Conservation (phyloP, 2,113 vertebrate species). For the Ammodytes marinus region DNA sequence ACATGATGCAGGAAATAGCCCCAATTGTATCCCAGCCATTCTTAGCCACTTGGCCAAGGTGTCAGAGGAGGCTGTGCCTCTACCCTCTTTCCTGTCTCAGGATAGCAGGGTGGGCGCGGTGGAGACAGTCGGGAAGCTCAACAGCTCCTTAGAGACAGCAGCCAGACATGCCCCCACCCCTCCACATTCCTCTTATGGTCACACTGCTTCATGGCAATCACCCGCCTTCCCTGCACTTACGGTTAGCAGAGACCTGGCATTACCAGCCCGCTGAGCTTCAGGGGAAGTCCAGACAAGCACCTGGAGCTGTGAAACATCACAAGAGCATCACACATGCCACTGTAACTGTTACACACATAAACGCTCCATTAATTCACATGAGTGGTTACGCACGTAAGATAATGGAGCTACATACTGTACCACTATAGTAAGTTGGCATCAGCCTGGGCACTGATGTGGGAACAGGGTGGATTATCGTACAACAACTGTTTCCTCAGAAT, state of each 20-base stretch:
- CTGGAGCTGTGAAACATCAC: slow-evolving; percentile 22
- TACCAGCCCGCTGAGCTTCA: background rate
- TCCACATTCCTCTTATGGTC: slow-evolving; percentile 59
- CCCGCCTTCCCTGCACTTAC: background rate
- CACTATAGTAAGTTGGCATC: slow-evolving; percentile 7
- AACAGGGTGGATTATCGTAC: slow-evolving; percentile 19
- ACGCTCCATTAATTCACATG: background rate
- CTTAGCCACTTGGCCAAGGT: slow-evolving; percentile 25
- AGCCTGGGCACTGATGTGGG: background rate
- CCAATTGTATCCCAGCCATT: slow-evolving; percentile 18
- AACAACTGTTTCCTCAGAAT: background rate
- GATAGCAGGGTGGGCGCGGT: slow-evolving; percentile 18
- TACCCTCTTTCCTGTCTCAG: slow-evolving; percentile 63
- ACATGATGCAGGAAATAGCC: slow-evolving; percentile 42
- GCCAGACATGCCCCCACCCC: slow-evolving; percentile 41
- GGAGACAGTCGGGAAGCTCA: slow-evolving; percentile 33
- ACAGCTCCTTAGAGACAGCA: slow-evolving; percentile 52
- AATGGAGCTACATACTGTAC: no score
- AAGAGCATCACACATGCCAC: background rate
- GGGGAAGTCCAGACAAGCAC: slow-evolving; percentile 30
- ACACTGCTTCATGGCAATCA: slow-evolving; percentile 15
- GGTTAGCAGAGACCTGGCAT: slow-evolving; percentile 27
- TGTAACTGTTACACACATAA: background rate
- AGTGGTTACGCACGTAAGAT: background rate
- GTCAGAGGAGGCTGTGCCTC: slow-evolving; percentile 35